A percentile compares a stretch with the other conserved stretches of the same genome.
Evolutionary conservation across 2,797 vertebrate genomes (phyloP).

Genomic region (Sus cebifrons): DNA sequence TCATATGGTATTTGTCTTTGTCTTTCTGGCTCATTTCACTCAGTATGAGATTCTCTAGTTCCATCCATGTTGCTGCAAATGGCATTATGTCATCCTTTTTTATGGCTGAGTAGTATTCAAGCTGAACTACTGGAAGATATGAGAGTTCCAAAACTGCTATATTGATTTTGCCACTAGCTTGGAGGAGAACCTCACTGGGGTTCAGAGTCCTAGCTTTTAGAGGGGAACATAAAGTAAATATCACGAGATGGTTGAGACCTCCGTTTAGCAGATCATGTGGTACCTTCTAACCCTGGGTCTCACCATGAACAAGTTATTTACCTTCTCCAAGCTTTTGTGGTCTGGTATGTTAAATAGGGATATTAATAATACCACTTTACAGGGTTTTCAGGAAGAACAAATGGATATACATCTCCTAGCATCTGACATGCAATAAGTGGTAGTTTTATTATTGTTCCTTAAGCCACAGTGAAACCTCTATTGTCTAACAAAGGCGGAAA

Average conservation of each 20-base stretch:
- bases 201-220: background rate
- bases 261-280: background rate
- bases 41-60: too few species aligned
- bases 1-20: too few species aligned
- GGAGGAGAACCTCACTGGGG: background rate
- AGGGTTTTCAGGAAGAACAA: background rate
- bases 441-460: constrained; percentile 13
- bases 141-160: background rate
- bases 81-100: too few species aligned
- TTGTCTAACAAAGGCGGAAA: background rate
- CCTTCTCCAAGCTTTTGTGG: background rate
- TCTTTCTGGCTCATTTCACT: too few species aligned
- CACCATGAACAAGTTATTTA: background rate
- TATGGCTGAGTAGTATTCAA: background rate
- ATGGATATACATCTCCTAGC: background rate
- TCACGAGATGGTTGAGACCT: background rate
- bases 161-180: background rate
- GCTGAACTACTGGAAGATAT: background rate
- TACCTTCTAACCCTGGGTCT: background rate
- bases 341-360: background rate
- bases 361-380: background rate
- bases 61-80: too few species aligned
- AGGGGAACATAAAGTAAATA: background rate
- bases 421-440: background rate
- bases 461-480: background rate